Evolutionary conservation across 1,140 invertebrate species (phyloP), one percentile per base, ranked within the genome.

Genomic region (Lepeophtheirus salmonis): DNA sequence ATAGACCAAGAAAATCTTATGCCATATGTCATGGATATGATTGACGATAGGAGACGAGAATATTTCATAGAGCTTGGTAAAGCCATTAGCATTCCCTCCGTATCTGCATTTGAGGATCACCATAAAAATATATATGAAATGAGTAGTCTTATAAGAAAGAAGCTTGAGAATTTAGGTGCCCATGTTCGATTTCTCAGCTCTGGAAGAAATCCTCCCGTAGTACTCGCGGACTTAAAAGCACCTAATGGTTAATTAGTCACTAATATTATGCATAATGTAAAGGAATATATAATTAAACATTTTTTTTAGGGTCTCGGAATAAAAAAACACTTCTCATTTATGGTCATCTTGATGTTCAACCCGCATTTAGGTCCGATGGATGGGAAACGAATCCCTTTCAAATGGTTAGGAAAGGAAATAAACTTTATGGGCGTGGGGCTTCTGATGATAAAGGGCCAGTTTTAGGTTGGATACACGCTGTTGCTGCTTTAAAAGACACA

Each of bases 1-100:
- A n/a, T n/a, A n/a, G n/a, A n/a, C n/a, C n/a, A n/a, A n/a, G n/a
- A n/a, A n/a, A n/a, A n/a, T n/a, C n/a, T n/a, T n/a, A n/a, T n/a
- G n/a, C n/a, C n/a, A n/a, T n/a, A n/a, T n/a, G n/a, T n/a, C n/a
- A n/a, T n/a, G n/a, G n/a, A n/a, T n/a, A n/a, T n/a, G n/a, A n/a
- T n/a, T n/a, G n/a, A n/a, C 67, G 68, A 75, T n/a, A 81, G 90
- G 66, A 78, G 83, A 69, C 65, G 70, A 14, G 75, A 78, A 23
- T 97, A 85, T 69, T 85, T 96, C 63, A 71, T 83, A 48, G 79
- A 80, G 62, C 73, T 97, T 26, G 77, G 77, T 62, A 83, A 94
- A 68, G 86, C 83, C 22, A 90, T 97, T 26, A 86, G 83, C 2
- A 97, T 98, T 67, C 82, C 86, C 67, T 95, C 89, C 26, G 88